Percentiles rank a stretch among this genome's conserved stretches.
phyloP scores from a whole-genome alignment of 2,888 invertebrate species.

The Epinotia brunnichana region DNA sequence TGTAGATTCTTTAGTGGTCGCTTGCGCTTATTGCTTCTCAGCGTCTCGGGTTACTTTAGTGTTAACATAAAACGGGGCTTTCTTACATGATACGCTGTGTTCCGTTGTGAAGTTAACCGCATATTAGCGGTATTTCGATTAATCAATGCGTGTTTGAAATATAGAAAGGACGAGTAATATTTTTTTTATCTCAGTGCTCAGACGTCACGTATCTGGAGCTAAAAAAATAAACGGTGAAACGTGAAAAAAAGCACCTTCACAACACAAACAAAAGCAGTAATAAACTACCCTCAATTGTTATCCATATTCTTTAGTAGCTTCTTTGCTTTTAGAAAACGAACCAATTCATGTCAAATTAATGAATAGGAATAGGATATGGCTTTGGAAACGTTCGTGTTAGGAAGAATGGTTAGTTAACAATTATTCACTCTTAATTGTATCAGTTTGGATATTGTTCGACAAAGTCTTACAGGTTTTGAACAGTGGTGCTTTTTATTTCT shows the following conservation, averaged over 20 bases:
- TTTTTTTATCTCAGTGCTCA: neutral
- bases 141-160: neutral
- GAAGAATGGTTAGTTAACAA: neutral
- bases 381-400: slow-evolving; percentile 7
- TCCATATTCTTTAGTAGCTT: slow-evolving; percentile 6
- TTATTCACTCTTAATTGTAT: slow-evolving; percentile 1
- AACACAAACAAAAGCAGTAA: slow-evolving; percentile 11
- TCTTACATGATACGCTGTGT: neutral
- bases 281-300: slow-evolving; percentile 25
- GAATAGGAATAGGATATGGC: slow-evolving; percentile 3
- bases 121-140: neutral
- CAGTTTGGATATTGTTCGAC: neutral
- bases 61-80: slow-evolving; percentile 10
- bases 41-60: neutral
- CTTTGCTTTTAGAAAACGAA: slow-evolving; percentile 10
- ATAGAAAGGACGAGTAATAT: neutral
- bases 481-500: neutral
- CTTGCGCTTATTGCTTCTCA: slow-evolving; percentile 11
- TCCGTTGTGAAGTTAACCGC: neutral
- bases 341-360: neutral
- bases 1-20: slow-evolving; percentile 6
- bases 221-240: neutral
- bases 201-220: neutral
- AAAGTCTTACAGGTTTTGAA: neutral
- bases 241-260: slow-evolving; percentile 11